Evolutionary conservation across 2,113 vertebrate genomes (phyloP).

Genomic region (Canis aureus): DNA sequence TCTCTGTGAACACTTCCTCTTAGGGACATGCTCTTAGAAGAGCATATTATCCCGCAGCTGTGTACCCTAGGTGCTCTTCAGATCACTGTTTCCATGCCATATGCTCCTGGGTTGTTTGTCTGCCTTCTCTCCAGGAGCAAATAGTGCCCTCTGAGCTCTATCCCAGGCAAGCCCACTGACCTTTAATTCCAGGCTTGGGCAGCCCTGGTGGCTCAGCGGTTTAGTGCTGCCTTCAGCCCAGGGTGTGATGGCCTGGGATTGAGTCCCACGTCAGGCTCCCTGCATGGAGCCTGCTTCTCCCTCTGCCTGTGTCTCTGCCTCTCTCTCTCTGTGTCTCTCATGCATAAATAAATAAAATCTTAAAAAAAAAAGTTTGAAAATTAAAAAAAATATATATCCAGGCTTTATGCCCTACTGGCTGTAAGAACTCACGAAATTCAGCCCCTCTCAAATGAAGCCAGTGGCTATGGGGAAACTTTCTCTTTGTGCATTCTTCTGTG

Average conservation of each 20-base stretch:
- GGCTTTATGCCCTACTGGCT: not conserved
- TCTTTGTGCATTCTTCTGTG: not conserved
- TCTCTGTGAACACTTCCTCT: not conserved
- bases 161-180: not conserved
- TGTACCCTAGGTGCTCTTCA: not conserved
- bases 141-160: not conserved
- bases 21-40: not conserved
- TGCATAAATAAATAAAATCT: too few species aligned
- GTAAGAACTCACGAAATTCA: not conserved
- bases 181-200: not conserved
- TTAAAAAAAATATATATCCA: not conserved
- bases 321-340: too few species aligned
- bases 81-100: not conserved
- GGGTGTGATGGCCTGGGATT: too few species aligned
- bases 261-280: too few species aligned
- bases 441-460: not conserved
- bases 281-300: too few species aligned
- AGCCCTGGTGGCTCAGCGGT: too few species aligned
- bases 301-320: too few species aligned
- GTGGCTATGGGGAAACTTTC: not conserved
- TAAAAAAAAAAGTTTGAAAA: too few species aligned
- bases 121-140: not conserved
- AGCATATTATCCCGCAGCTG: not conserved
- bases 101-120: not conserved
- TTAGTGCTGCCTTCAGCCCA: too few species aligned